Evolutionary conservation across 2,797 vertebrate species (phyloP).

Genomic region (Syndactyla subalaris): DNA sequence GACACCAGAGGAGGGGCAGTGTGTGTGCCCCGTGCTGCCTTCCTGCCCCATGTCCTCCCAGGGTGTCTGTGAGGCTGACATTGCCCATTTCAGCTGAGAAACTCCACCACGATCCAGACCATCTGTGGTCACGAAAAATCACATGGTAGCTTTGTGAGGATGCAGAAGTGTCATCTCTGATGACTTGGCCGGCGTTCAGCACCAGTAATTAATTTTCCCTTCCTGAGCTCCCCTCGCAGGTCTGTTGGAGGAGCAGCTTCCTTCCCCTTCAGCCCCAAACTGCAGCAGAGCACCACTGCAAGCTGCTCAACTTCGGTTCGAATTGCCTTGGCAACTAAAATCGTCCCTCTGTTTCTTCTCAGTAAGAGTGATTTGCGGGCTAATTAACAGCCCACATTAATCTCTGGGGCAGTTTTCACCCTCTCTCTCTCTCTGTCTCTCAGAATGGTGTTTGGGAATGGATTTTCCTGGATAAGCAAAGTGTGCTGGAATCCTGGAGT

Average conservation of each 20-base stretch:
- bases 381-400: background rate
- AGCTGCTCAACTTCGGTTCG: background rate
- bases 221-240: background rate
- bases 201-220: constrained; percentile 41
- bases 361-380: background rate
- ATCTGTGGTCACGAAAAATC: constrained; percentile 3
- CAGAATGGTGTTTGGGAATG: background rate
- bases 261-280: background rate
- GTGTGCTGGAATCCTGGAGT: background rate
- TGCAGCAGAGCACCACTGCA: background rate
- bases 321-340: background rate
- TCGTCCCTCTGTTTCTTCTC: background rate
- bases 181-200: constrained; percentile 26
- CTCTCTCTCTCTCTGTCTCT: background rate
- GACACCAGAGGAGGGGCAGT: background rate
- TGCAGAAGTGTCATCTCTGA: background rate
- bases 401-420: background rate
- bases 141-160: background rate
- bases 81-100: background rate
- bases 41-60: rapidly evolving
- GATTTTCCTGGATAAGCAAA: background rate
- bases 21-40: background rate
- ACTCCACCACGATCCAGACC: background rate
- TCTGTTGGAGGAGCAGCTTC: background rate
- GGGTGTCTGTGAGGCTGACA: background rate